A percentile compares a stretch with the other conserved stretches of the same genome.
Conservation (phyloP, 2,113 vertebrate species). For the Platanista minor region DNA sequence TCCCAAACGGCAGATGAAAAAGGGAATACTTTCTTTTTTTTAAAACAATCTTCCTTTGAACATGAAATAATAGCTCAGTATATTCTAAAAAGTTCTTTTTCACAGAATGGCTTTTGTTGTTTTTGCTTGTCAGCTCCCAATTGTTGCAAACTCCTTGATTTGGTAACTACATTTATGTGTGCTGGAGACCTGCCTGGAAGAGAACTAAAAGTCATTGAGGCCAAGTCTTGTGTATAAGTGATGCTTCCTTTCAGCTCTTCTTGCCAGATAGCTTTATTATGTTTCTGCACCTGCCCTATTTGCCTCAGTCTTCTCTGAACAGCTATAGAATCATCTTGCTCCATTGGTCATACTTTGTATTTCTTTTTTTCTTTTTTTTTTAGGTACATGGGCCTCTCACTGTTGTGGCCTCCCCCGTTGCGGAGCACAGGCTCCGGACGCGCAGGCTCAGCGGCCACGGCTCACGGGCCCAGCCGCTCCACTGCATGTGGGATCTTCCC, state of each 20-base stretch:
- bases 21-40: not conserved
- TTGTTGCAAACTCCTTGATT: not conserved
- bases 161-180: not conserved
- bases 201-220: not conserved
- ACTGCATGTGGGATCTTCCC: no score
- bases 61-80: not conserved
- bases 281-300: not conserved
- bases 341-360: not conserved
- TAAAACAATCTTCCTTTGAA: not conserved
- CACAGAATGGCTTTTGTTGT: not conserved
- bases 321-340: not conserved
- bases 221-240: not conserved
- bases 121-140: not conserved
- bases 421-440: no score
- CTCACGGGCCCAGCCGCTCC: no score
- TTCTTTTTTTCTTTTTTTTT: no score
- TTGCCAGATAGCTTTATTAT: not conserved
- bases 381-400: no score
- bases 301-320: not conserved
- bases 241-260: not conserved
- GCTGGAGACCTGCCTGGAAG: not conserved
- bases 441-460: no score
- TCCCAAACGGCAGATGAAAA: not conserved
- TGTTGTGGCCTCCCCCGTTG: no score
- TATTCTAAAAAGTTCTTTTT: conserved; percentile 1